Evolutionary conservation across 2,888 invertebrate genomes (phyloP), one percentile per base, ranked within the genome.

Genomic region (Cephonodes hylas): DNA sequence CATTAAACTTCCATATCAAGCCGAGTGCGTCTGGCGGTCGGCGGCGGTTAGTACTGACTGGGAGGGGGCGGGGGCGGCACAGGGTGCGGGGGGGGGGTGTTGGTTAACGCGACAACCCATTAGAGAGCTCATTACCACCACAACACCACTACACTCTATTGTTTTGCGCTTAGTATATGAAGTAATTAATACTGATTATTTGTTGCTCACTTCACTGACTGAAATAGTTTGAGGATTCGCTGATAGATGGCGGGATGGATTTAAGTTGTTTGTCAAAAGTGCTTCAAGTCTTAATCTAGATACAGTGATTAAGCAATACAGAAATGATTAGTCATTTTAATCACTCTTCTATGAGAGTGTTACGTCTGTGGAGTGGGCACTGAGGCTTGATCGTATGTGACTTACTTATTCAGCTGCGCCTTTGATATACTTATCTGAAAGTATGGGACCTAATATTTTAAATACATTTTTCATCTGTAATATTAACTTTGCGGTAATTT

Each of bases 121-220:
- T 53, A 53, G 48, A 46, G 22, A 53, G 48, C 48, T 53, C 48
- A 53, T 53, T 53, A 27, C 48, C 18, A 46, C 45, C 27, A 53
- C 45, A 8, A 45, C 22, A 10, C 45, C 45, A 3, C 45, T 45
- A 45, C 27, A 53, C 27, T 53, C 27, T 15, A 53, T 53, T 27
- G 48, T 53, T 53, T 53, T 15, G 27, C 25, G 27, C 18, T 15
- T 27, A 53, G 48, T 48, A 22, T 27, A 15, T 53, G 25, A 25
- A 3, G 48, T 8, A 27, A 53, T 53, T 53, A 53, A 27, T 27
- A n/a, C 38, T 38, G 25, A 53, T 27, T 18, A 27, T 53, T 53
- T 53, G 27, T 53, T 18, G 48, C 15, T 18, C 2, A 1, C 27
- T 25, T 53, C 8, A 45, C 10, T 10, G 8, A 45, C 7, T 18